Evolutionary conservation across 2,888 invertebrate species (phyloP), one percentile per base, ranked within the genome.

Genomic region (Leucophenga montana): DNA sequence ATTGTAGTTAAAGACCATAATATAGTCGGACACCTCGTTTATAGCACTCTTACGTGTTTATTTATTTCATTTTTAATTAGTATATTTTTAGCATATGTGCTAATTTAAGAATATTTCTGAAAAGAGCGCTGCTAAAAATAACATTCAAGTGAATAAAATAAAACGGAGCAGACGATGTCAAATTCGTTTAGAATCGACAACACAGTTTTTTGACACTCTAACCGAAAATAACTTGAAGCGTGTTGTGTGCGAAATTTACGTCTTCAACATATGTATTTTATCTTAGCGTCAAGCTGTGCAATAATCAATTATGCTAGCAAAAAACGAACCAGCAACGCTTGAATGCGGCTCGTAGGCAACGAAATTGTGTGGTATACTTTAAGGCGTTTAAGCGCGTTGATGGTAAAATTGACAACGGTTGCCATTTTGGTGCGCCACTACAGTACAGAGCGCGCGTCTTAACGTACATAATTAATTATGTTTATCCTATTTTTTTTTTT

Each of bases 401-500:
- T 27, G 56, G 39, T 27, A 16, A 31, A 14, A n/a, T 14, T 33
- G 18, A 59, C 59, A n/a, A 13, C 56, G 56, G 56, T n/a, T 27
- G 22, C 56, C 56, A 27, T 56, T 56, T 56, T 56, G 6, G 56
- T 27, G 33, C 4, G 27, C 27, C 27, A 27, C 27, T 27, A 27
- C 27, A 27, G 27, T 27, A 27, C 27, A 27, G 27, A 2, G 27
- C 27, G 27, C 27, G 27, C 46, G 20, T n/a, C 14, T 46, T 64
- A 64, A 46, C 48, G 27, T 9, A 64, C 62, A 64, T 57, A 66
- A 69, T 69, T 69, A 69, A 66, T 66, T 56, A 69, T 57, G 50
- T 65, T 50, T 66, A 65, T 66, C 46, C 68, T 59, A 67, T 68
- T 73, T 70, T 67, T 59, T 59, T 56, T 16, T 57, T 50, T 16